These are phyloP conservation scores for Sapayoa aenigma DNA, from an alignment of 2,113 vertebrate genomes.

Conservation along the genomic window DNA sequence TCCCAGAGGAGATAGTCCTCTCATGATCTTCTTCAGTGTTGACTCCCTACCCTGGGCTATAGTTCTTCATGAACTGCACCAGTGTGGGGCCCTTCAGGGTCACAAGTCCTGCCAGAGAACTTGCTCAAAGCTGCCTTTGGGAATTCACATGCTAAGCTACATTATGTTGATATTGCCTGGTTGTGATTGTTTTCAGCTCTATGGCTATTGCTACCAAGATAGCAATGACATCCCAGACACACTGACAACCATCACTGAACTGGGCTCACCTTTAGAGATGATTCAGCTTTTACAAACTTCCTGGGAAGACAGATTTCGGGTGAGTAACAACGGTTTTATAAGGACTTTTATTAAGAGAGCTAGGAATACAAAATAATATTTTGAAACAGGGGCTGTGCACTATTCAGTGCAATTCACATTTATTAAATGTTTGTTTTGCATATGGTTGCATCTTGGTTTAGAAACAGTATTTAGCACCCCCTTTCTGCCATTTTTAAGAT, in stretches of 20 bases:
- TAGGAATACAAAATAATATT: not conserved
- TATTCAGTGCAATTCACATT: not conserved
- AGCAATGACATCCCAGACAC: constrained; percentile 86
- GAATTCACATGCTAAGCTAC: rapidly evolving
- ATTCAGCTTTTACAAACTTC: constrained; percentile 89
- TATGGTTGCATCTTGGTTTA: not conserved
- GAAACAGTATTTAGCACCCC: not conserved
- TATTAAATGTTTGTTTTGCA: not conserved
- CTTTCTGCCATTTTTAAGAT: not conserved
- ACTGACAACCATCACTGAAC: constrained; percentile 89
- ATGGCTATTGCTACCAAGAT: constrained; percentile 89
- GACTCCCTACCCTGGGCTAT: no score
- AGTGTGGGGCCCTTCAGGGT: not conserved
- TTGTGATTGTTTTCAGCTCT: constrained; percentile 75
- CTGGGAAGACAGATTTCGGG: constrained; percentile 90
- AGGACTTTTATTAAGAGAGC: not conserved
- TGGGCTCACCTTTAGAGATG: constrained; percentile 89
- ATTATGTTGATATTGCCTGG: not conserved
- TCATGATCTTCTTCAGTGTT: not conserved
- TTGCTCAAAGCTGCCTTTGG: not conserved
- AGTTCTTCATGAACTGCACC: not conserved
- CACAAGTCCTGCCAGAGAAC: not conserved
- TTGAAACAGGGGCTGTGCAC: not conserved
- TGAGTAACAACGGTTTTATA: constrained; percentile 67
- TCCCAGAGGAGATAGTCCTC: rapidly evolving